Percentiles rank a stretch among this genome's conserved stretches.
Evolutionary conservation across 2,888 invertebrate species (phyloP).

Genomic region (Anticlea derivata): DNA sequence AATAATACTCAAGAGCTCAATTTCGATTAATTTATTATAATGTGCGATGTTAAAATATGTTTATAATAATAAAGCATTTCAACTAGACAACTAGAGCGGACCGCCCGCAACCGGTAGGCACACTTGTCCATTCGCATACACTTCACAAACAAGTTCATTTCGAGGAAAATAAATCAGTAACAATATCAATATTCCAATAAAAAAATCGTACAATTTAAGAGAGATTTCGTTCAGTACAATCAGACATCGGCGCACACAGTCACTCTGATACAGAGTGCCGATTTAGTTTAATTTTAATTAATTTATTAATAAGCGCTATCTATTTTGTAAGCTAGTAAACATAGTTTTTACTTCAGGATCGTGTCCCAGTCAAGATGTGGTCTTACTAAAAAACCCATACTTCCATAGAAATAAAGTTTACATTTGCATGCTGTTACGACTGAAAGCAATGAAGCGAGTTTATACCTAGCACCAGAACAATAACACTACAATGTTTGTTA

Average conservation of each 20-base stretch:
- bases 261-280: slow-evolving; percentile 79
- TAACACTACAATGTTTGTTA: slow-evolving; percentile 20
- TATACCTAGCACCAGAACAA: slow-evolving; percentile 32
- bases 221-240: slow-evolving; percentile 68
- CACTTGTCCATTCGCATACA: slow-evolving; percentile 61
- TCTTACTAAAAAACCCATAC: slow-evolving; percentile 19
- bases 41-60: slow-evolving; percentile 84
- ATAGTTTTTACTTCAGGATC: slow-evolving; percentile 41
- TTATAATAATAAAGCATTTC: slow-evolving; percentile 80
- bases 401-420: slow-evolving; percentile 11
- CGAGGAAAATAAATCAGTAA: slow-evolving; percentile 49
- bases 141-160: slow-evolving; percentile 66
- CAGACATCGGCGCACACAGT: slow-evolving; percentile 61
- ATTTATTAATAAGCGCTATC: slow-evolving; percentile 75
- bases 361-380: slow-evolving; percentile 13
- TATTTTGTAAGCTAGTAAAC: slow-evolving; percentile 63
- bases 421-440: slow-evolving; percentile 13
- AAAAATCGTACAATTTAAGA: slow-evolving; percentile 46
- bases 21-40: slow-evolving; percentile 84
- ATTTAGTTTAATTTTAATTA: slow-evolving; percentile 48
- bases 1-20: slow-evolving; percentile 55
- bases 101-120: slow-evolving; percentile 44
- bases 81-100: slow-evolving; percentile 64
- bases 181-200: slow-evolving; percentile 57
- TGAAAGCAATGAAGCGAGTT: slow-evolving; percentile 21